phyloP scores from a whole-genome alignment of 1,140 invertebrate species.

The Aricia agestis region DNA sequence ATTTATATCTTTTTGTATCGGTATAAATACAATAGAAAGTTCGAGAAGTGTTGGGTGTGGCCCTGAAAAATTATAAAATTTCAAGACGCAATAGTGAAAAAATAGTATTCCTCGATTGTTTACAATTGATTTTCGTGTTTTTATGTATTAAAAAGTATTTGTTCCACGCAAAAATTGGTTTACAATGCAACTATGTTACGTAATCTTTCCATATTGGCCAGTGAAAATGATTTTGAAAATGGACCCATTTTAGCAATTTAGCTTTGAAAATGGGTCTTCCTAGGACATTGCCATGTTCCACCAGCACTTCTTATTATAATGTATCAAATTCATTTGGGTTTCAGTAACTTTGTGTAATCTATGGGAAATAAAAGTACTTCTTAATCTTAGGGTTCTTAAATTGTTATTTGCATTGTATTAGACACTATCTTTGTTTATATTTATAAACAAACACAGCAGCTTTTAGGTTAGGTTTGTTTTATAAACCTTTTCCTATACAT shows the following conservation, averaged over 20 bases:
- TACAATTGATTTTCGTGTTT: slow-evolving; percentile 76
- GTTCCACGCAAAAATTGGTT: slow-evolving; percentile 74
- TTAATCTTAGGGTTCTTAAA: background rate
- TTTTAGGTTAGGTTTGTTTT: slow-evolving; percentile 7
- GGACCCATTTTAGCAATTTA: slow-evolving; percentile 87
- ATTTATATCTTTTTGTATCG: slow-evolving; percentile 42
- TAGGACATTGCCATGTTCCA: slow-evolving; percentile 35
- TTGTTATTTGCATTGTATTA: background rate
- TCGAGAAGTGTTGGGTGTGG: slow-evolving; percentile 71
- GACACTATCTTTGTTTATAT: background rate
- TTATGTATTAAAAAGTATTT: slow-evolving; percentile 77
- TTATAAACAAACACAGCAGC: slow-evolving; percentile 1
- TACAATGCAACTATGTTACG: slow-evolving; percentile 69
- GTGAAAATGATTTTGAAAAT: slow-evolving; percentile 77
- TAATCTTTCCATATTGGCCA: slow-evolving; percentile 52
- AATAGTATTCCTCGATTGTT: slow-evolving; percentile 76
- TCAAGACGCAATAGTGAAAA: slow-evolving; percentile 70
- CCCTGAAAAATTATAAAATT: slow-evolving; percentile 52
- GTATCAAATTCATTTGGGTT: slow-evolving; percentile 14
- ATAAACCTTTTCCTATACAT: background rate
- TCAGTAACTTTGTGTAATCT: background rate
- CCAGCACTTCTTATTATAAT: slow-evolving; percentile 57
- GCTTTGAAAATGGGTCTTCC: slow-evolving; percentile 76
- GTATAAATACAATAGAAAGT: slow-evolving; percentile 45
- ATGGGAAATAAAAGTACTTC: background rate